Evolutionary conservation across 1,140 invertebrate species (phyloP).

Genomic region (Heterodera schachtii): DNA sequence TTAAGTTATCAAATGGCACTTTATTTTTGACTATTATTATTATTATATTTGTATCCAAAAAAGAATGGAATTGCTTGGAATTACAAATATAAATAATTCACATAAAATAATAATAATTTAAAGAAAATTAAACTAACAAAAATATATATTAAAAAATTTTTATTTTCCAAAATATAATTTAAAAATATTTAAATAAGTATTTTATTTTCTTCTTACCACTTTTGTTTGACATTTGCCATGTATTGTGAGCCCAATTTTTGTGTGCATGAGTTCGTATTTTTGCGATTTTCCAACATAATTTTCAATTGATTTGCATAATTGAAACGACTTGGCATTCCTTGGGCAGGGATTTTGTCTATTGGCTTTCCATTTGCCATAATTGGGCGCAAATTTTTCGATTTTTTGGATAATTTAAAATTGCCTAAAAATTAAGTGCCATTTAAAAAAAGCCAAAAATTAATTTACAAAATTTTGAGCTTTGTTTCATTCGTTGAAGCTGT

Average conservation of each 20-base stretch:
- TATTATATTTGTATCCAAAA: no score
- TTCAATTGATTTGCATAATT: not conserved
- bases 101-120: no score
- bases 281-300: not conserved
- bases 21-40: no score
- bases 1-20: no score
- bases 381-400: not conserved
- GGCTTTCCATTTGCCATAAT: no score
- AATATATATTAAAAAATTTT: no score
- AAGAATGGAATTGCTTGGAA: no score
- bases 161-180: no score
- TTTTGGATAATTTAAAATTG: not conserved
- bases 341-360: not conserved
- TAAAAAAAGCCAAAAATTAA: not conserved
- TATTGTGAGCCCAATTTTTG: not conserved
- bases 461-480: constrained; percentile 13
- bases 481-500: not conserved
- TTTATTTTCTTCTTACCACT: not conserved
- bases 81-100: no score
- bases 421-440: not conserved
- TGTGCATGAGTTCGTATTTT: not conserved
- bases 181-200: no score
- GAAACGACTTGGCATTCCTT: not conserved
- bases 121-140: no score
- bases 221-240: not conserved